Percentiles rank a stretch among this genome's conserved stretches.
Conservation (phyloP, 1,140 invertebrate species). For the Tribolium madens region DNA sequence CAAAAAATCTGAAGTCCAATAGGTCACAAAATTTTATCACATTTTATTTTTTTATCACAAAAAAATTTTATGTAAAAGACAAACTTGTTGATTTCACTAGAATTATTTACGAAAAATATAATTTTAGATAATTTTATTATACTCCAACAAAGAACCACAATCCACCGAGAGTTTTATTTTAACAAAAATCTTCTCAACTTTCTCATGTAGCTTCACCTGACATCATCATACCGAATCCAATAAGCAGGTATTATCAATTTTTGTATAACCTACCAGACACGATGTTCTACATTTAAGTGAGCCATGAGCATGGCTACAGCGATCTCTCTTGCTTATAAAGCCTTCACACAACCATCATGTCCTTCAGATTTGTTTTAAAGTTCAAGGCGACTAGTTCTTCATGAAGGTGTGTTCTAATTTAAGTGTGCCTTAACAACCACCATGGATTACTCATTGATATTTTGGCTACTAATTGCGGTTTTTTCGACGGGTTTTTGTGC, state of each 20-base stretch:
- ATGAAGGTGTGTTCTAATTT: neutral
- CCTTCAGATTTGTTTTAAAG: constrained; percentile 57
- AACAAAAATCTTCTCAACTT: neutral
- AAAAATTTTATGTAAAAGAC: too few species aligned
- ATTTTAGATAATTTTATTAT: too few species aligned
- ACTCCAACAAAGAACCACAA: too few species aligned
- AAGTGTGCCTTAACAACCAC: constrained; percentile 8
- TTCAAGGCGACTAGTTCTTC: constrained; percentile 56
- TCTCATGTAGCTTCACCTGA: neutral
- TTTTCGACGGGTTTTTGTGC: constrained; percentile 17
- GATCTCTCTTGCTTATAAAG: constrained; percentile 58
- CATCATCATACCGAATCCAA: constrained; percentile 5
- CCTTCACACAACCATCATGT: constrained; percentile 47
- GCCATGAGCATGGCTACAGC: constrained; percentile 35
- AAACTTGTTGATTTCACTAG: too few species aligned
- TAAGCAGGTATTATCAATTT: constrained; percentile 33
- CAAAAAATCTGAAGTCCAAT: neutral
- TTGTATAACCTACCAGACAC: constrained; percentile 47
- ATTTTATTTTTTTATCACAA: too few species aligned
- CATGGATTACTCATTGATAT: constrained; percentile 35
- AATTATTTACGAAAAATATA: too few species aligned
- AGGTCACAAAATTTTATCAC: too few species aligned
- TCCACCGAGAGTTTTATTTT: neutral
- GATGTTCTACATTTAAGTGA: constrained; percentile 53
- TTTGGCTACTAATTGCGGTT: constrained; percentile 25